phyloP scores from a whole-genome alignment of 2,113 vertebrate genomes.

The Potamarius usumacintae region DNA sequence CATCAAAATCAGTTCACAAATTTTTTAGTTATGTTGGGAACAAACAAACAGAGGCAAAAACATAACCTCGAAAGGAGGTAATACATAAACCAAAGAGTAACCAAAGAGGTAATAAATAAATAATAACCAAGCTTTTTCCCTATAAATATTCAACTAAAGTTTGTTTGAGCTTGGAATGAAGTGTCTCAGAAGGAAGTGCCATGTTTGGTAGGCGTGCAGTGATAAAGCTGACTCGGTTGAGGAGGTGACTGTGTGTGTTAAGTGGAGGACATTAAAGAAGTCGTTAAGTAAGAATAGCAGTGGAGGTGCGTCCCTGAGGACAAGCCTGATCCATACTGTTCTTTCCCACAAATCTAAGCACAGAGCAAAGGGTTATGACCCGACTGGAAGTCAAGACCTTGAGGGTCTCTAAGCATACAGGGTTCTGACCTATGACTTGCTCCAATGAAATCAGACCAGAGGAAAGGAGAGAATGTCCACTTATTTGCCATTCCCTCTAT shows the following conservation, averaged over 20 bases:
- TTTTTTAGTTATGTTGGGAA: too few relatives aligned
- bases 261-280: background rate
- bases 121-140: background rate
- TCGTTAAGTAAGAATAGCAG: constrained; percentile 55
- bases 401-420: constrained; percentile 22
- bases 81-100: too few relatives aligned
- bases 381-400: constrained; percentile 59
- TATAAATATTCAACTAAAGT: background rate
- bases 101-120: too few relatives aligned
- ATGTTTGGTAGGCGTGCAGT: background rate
- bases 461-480: background rate
- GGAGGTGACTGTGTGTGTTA: constrained; percentile 32
- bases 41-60: too few relatives aligned
- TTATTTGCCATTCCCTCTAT: background rate
- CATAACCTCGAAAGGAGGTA: too few relatives aligned
- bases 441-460: constrained; percentile 57
- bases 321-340: constrained; percentile 42
- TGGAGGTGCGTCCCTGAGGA: constrained; percentile 20
- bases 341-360: constrained; percentile 54
- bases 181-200: background rate
- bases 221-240: background rate
- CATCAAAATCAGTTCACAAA: too few relatives aligned
- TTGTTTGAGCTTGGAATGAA: background rate
- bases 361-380: constrained; percentile 53
- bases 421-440: constrained; percentile 58